Conservation (phyloP, 2,888 invertebrate species). For the Drosophila yooni region DNA sequence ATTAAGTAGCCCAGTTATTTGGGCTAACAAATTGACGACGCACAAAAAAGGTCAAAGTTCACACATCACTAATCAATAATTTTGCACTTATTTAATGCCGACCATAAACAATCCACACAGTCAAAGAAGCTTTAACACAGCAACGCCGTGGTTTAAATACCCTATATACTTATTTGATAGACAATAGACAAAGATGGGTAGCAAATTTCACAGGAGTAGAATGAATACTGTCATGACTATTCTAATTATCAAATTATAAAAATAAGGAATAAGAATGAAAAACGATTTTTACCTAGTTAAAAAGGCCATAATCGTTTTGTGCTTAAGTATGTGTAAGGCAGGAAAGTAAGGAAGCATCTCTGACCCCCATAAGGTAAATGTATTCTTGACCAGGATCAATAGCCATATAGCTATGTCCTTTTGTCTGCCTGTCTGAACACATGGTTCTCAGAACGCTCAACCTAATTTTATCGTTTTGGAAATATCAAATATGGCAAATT, state of each 20-base stretch:
- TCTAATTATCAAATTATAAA: not conserved
- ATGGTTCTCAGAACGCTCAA: not conserved
- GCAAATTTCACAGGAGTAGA: not conserved
- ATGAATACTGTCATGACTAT: not conserved
- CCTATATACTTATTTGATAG: not conserved
- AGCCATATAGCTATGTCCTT: not conserved
- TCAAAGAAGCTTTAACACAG: not conserved
- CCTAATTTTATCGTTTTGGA: not conserved
- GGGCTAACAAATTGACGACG: not conserved
- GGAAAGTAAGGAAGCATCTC: too few relatives aligned
- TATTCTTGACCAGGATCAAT: not conserved
- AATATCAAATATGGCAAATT: not conserved
- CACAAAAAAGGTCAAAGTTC: not conserved
- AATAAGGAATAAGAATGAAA: not conserved
- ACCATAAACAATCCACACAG: not conserved
- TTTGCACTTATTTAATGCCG: not conserved
- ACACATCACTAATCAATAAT: constrained; percentile 1
- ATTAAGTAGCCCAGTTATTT: constrained; percentile 8
- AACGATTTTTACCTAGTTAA: not conserved
- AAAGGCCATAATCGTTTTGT: not conserved
- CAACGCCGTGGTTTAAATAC: not conserved
- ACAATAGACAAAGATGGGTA: not conserved
- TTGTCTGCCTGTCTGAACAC: not conserved
- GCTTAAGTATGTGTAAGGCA: too few relatives aligned
- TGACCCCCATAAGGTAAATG: not conserved